Conservation (phyloP, 2,113 vertebrate species). For the Myodes glareolus region DNA sequence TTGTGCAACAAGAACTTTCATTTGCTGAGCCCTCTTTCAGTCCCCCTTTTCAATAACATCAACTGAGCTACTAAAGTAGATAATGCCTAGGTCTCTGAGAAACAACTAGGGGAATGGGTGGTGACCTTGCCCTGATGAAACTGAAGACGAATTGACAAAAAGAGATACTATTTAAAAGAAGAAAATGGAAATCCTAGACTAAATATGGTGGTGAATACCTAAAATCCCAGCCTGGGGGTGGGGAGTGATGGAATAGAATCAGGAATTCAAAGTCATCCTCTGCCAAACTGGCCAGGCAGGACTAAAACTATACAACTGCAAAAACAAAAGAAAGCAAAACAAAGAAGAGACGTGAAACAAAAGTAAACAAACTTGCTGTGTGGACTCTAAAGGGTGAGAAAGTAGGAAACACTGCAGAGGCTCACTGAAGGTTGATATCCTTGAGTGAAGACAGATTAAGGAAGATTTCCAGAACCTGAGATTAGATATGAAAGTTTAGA, state of each 20-base stretch:
- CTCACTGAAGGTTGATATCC: neutral
- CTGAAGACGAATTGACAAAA: neutral
- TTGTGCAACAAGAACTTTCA: neutral
- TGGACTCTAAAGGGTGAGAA: neutral
- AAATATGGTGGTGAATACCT: neutral
- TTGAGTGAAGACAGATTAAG: neutral
- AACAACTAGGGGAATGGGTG: neutral
- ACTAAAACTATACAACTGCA: neutral
- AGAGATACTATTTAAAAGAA: neutral
- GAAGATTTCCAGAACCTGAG: neutral
- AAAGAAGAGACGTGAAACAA: neutral
- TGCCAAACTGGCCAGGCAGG: neutral
- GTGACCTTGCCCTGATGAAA: neutral
- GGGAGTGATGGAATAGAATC: too few relatives aligned
- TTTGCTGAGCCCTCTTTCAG: too few relatives aligned
- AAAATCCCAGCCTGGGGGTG: too few relatives aligned
- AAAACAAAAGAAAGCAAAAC: neutral
- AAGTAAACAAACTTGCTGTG: neutral
- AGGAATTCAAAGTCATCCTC: neutral
- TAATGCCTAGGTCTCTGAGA: neutral
- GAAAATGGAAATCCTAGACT: neutral
- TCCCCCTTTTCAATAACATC: neutral
- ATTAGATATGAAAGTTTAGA: neutral
- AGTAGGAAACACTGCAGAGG: neutral
- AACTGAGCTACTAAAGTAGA: neutral